Percentiles rank a stretch among this genome's conserved stretches.
Evolutionary conservation across 1,140 invertebrate genomes (phyloP).

Genomic region (Danaus melanippus): DNA sequence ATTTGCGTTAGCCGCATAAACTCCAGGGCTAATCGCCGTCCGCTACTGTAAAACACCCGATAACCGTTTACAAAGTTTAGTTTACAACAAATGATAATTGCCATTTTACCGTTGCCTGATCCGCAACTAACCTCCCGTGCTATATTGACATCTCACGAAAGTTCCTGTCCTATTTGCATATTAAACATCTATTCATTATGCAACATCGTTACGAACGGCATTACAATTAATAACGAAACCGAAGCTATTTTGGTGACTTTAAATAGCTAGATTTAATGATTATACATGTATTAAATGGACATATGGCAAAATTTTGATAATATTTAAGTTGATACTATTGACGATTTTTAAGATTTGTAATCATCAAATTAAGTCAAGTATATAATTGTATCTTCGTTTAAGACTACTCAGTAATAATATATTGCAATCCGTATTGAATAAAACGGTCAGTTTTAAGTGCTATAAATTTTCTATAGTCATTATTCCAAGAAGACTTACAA

Average conservation of each 20-base stretch:
- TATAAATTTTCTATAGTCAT: not conserved
- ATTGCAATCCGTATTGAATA: no score
- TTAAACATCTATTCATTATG: slow-evolving; percentile 19
- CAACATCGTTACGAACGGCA: slow-evolving; percentile 3
- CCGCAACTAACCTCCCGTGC: slow-evolving; percentile 17
- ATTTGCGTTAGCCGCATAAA: not conserved
- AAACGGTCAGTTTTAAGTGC: no score
- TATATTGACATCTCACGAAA: slow-evolving; percentile 17
- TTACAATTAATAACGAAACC: no score
- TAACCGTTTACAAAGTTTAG: slow-evolving; percentile 40
- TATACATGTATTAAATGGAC: no score
- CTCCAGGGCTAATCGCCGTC: not conserved
- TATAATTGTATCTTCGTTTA: no score
- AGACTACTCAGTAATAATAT: no score
- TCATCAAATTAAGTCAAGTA: no score
- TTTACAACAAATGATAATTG: slow-evolving; percentile 14
- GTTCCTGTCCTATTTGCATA: slow-evolving; percentile 14
- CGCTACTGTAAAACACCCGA: slow-evolving; percentile 24
- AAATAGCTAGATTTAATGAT: no score
- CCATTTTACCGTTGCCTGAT: slow-evolving; percentile 17
- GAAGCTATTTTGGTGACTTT: no score
- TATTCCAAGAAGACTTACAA: slow-evolving; percentile 10
- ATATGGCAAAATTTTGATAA: not conserved
- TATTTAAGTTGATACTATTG: not conserved
- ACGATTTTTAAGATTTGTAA: not conserved